phyloP scores from a whole-genome alignment of 2,888 invertebrate species.

The Ctenicera cuprea region DNA sequence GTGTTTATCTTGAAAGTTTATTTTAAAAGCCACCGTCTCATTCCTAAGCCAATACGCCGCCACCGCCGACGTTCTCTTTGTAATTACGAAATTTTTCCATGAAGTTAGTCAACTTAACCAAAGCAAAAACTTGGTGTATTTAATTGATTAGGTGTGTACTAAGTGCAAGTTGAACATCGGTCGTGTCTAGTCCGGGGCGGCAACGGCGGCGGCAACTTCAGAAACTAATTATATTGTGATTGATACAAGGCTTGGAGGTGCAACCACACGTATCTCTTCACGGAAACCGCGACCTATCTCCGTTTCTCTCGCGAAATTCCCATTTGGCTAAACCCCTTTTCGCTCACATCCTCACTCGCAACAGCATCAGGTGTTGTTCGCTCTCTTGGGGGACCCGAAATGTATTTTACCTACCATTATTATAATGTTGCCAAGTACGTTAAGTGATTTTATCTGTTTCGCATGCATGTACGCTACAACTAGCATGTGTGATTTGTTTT shows the following conservation, averaged over 20 bases:
- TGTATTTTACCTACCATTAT: background rate
- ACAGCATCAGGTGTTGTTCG: slow-evolving; percentile 31
- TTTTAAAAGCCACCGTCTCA: slow-evolving; percentile 3
- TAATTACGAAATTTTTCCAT: slow-evolving; percentile 1
- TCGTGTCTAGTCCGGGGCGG: slow-evolving; percentile 53
- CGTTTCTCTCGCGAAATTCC: slow-evolving; percentile 21
- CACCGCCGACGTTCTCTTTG: background rate
- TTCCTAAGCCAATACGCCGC: slow-evolving; percentile 6
- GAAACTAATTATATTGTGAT: slow-evolving; percentile 64
- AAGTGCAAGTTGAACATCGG: slow-evolving; percentile 55
- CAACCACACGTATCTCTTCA: slow-evolving; percentile 30
- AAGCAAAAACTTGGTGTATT: slow-evolving; percentile 20
- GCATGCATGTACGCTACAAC: background rate
- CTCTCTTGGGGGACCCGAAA: background rate
- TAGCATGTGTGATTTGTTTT: slow-evolving; percentile 11
- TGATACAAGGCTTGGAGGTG: slow-evolving; percentile 57
- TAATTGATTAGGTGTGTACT: slow-evolving; percentile 40
- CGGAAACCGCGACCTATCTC: slow-evolving; percentile 25
- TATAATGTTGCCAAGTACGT: background rate
- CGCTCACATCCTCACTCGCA: background rate
- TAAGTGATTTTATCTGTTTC: slow-evolving; percentile 15
- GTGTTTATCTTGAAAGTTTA: slow-evolving; percentile 4
- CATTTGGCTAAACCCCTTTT: slow-evolving; percentile 3
- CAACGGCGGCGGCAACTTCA: slow-evolving; percentile 54
- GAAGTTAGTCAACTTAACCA: background rate